Conservation (phyloP, 2,888 invertebrate genomes). For the Psylliodes chrysocephalus region DNA sequence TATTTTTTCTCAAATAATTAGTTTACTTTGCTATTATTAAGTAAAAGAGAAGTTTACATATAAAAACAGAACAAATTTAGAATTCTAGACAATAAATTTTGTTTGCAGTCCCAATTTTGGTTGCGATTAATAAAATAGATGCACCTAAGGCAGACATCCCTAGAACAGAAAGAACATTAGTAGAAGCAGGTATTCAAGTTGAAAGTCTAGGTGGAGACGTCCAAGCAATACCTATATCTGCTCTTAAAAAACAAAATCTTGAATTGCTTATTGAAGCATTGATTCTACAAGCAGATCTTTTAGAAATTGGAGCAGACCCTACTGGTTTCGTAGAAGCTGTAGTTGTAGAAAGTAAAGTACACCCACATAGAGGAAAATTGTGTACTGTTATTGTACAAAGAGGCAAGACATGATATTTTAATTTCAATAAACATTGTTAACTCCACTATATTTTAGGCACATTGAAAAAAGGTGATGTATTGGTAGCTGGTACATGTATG, state of each 20-base stretch:
- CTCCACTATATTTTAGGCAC: constrained; percentile 70
- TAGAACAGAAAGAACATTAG: constrained; percentile 78
- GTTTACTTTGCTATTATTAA: constrained; percentile 18
- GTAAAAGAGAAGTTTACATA: too few species aligned
- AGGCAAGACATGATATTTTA: constrained; percentile 51
- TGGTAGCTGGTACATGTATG: constrained; percentile 87
- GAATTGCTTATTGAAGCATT: constrained; percentile 85
- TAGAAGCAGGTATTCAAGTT: constrained; percentile 81
- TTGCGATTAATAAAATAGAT: constrained; percentile 99
- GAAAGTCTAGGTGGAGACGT: constrained; percentile 93
- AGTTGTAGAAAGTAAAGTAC: constrained; percentile 85
- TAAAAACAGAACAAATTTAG: too few species aligned
- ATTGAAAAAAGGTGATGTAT: constrained; percentile 77
- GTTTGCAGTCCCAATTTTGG: constrained; percentile 94
- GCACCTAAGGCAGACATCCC: constrained; percentile 90
- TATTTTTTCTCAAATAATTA: not conserved
- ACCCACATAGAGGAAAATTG: constrained; percentile 78
- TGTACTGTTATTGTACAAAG: constrained; percentile 86
- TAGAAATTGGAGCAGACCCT: constrained; percentile 87
- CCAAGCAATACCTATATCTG: constrained; percentile 92
- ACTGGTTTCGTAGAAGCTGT: constrained; percentile 88
- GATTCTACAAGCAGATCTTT: constrained; percentile 83
- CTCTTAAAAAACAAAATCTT: constrained; percentile 84
- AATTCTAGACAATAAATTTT: constrained; percentile 42
- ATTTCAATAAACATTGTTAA: too few species aligned